Evolutionary conservation across 2,888 invertebrate species (phyloP).

Genomic region (Notodonta dromedarius): DNA sequence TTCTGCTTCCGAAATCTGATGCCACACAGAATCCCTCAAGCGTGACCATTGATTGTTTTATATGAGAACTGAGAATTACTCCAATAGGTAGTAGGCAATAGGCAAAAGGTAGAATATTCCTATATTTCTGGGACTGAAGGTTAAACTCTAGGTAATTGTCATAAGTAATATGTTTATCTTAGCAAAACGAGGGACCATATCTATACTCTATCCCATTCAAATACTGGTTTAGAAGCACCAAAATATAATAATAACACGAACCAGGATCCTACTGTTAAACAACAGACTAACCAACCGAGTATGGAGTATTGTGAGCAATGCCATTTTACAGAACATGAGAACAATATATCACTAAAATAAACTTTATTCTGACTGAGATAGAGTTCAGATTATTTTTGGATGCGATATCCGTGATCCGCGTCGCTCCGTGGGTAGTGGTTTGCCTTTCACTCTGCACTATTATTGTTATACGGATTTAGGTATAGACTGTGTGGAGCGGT

Average conservation of each 20-base stretch:
- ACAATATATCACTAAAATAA: conserved; percentile 29
- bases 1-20: no score
- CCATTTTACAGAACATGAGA: conserved; percentile 39
- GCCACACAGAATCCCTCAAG: no score
- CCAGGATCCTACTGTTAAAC: conserved; percentile 30
- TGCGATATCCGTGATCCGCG: conserved; percentile 34
- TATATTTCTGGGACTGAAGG: no score
- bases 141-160: no score
- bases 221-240: conserved; percentile 1
- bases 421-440: conserved; percentile 64
- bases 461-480: conserved; percentile 43
- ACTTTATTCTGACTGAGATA: conserved; percentile 40
- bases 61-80: no score
- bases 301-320: conserved; percentile 42
- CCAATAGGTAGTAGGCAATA: no score
- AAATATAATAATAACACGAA: conserved; percentile 22
- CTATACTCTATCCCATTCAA: no score
- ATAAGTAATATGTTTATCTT: no score
- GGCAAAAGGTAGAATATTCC: no score
- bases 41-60: no score
- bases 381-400: conserved; percentile 49
- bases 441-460: conserved; percentile 72
- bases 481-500: conserved; percentile 26
- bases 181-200: no score
- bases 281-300: conserved; percentile 36